Evolutionary conservation across 2,888 invertebrate species (phyloP).

Genomic region (Fragum sueziense): DNA sequence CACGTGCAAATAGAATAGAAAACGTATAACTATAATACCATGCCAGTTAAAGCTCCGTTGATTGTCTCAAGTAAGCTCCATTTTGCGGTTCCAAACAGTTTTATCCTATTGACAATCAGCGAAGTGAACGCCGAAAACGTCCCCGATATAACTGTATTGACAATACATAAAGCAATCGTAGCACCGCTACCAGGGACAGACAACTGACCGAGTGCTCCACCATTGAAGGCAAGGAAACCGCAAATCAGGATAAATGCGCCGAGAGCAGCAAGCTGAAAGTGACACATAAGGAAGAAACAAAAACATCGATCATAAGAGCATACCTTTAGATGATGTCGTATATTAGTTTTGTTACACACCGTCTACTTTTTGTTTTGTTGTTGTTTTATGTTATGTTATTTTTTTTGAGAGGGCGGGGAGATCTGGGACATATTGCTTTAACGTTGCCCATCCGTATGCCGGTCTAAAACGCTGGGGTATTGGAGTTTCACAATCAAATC

Average conservation of each 20-base stretch:
- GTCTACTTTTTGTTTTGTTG: too few species aligned
- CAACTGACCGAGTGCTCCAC: slow-evolving; percentile 83
- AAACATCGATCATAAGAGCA: too few species aligned
- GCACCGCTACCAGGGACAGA: slow-evolving; percentile 82
- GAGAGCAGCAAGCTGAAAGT: slow-evolving; percentile 83
- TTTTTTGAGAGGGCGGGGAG: too few species aligned
- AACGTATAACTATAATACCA: slow-evolving; percentile 71
- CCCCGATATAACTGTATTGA: slow-evolving; percentile 84
- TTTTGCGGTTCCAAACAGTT: slow-evolving; percentile 69
- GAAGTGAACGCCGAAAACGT: slow-evolving; percentile 83
- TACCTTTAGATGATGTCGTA: too few species aligned
- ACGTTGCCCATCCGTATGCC: too few species aligned
- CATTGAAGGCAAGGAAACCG: slow-evolving; percentile 85
- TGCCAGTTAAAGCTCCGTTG: slow-evolving; percentile 84
- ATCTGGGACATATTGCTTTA: too few species aligned
- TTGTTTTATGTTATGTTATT: too few species aligned
- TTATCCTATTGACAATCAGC: slow-evolving; percentile 76
- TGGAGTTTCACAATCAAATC: too few species aligned
- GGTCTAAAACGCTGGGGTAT: too few species aligned
- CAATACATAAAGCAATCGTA: slow-evolving; percentile 82
- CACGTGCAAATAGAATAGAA: too few species aligned
- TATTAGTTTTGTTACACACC: too few species aligned
- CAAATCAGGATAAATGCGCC: slow-evolving; percentile 84
- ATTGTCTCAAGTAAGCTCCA: slow-evolving; percentile 84
- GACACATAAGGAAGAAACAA: too few species aligned